Evolutionary conservation across 2,888 invertebrate species (phyloP), one percentile per base, ranked within the genome.

Genomic region (Suillia variegata): DNA sequence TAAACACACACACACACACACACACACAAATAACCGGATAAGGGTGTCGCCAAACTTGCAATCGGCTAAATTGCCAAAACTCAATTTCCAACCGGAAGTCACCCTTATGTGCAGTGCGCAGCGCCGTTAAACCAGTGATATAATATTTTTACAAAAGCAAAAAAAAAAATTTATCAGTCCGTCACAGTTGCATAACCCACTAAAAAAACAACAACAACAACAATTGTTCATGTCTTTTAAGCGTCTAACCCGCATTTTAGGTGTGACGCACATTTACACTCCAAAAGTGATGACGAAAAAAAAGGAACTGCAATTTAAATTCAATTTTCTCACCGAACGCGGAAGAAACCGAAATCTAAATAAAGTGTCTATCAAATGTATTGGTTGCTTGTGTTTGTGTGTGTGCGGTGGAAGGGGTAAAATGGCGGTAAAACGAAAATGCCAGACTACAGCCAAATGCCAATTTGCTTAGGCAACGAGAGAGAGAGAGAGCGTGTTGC

Each of bases 301-400:
- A n/a, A n/a, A n/a, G n/a, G n/a, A 62, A 58, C 49, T 58, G 58
- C 57, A 64, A 62, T 64, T 62, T 59, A 62, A 65, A 65, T 65
- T 65, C 58, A 62, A 65, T 65, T 62, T 65, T 57, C 33, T 50
- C 51, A 49, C 48, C 55, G 54, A 34, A 42, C 42, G 18, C 12
- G 13, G 22, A 38, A 54, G 17, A 3, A 45, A 5, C 45, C 20
- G 45, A 45, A 20, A 17, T n/a, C n/a, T n/a, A n/a, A n/a, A n/a
- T n/a, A n/a, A n/a, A n/a, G n/a, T n/a, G n/a, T n/a, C n/a, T n/a
- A n/a, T n/a, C n/a, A n/a, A n/a, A n/a, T n/a, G n/a, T n/a, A n/a
- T n/a, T n/a, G n/a, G n/a, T n/a, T n/a, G n/a, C n/a, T n/a, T n/a
- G n/a, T n/a, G n/a, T n/a, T n/a, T n/a, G n/a, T n/a, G 10, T 13